Base-by-base conservation (phyloP, 2,797 vertebrate species). In the Enteromius fasciolatus region DNA sequence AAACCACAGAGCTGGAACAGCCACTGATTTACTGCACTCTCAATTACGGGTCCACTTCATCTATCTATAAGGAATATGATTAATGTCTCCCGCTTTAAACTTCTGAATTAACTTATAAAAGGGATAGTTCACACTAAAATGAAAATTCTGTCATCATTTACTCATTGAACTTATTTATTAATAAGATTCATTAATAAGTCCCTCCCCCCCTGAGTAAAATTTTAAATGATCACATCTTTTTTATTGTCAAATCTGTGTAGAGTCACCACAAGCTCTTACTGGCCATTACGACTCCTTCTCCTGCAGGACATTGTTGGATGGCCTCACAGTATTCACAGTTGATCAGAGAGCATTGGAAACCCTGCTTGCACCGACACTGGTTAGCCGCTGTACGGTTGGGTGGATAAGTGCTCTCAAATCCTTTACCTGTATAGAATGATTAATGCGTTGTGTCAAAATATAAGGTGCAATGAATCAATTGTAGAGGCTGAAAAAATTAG, bases 281-380 rank as follows among this genome's bases (percentile, higher is more conserved):
- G 12, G 89, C 88, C 20, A 72, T 67, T 84, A 87, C 86, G 0
- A 94, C 94, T 78, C 96, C 97, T 0, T 90, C 90, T 28, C 97
- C 97, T 0, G 94, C 88, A 0, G 72, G 68, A 76, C 98, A 99
- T 80, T 87, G 85, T 39, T 89, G 87, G 72, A 98, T 96, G 69
- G 87, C 86, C 86, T 94, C 95, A 46, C 97, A 99, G 93, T 89
- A 97, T 89, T 96, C 96, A 0, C 96, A 98, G 92, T 97, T 97
- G 82, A 94, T 93, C 25, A 88, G 93, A 87, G 87, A 89, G 79
- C 97, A 99, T 84, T 97, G 96, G 89, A 94, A 93, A 36, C 95
- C 94, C 0, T 91, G 2, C 0, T 41, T 92, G 83, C 98, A 99
- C 57, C 90, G 95, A 75, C 97, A 99, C 4, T 93, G 88, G 93